Percentiles rank a stretch among this genome's conserved stretches.
These are phyloP conservation scores for Liodrosophila aerea DNA, from an alignment of 2,888 invertebrate species.

Conservation along the genomic window DNA sequence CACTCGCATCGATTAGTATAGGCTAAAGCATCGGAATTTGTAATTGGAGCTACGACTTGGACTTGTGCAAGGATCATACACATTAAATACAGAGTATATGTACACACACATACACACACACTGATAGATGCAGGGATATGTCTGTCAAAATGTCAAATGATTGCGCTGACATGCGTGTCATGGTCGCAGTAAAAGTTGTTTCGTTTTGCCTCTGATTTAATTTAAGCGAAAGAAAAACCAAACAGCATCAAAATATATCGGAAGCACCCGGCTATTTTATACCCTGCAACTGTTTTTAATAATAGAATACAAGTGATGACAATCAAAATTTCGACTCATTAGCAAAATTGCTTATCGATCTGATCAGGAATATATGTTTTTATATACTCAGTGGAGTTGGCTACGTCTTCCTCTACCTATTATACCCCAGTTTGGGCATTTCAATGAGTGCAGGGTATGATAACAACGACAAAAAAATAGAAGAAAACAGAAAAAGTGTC, in stretches of 20 bases:
- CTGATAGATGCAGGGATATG: constrained; percentile 11
- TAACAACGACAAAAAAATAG: too few species aligned
- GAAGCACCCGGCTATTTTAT: too few species aligned
- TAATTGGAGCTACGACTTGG: constrained; percentile 49
- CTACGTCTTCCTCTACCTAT: too few species aligned
- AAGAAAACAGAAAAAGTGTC: constrained; percentile 45
- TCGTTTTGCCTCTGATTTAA: constrained; percentile 34
- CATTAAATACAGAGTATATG: background rate
- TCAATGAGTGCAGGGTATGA: too few species aligned
- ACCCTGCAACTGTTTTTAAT: too few species aligned
- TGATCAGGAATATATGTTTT: too few species aligned
- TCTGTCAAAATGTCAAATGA: constrained; percentile 76
- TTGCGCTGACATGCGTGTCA: constrained; percentile 62
- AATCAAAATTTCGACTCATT: too few species aligned
- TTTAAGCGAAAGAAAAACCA: constrained; percentile 3
- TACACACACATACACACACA: constrained; percentile 16
- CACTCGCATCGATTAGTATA: constrained; percentile 3
- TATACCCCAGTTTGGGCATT: too few species aligned
- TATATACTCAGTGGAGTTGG: too few species aligned
- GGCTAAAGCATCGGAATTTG: constrained; percentile 24
- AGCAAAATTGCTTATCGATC: too few species aligned
- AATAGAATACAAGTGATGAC: too few species aligned
- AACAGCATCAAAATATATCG: too few species aligned
- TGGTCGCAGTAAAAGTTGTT: constrained; percentile 31
- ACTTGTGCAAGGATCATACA: constrained; percentile 43